phyloP scores from a whole-genome alignment of 2,888 invertebrate species.

The Caenorhabditis sulstoni region DNA sequence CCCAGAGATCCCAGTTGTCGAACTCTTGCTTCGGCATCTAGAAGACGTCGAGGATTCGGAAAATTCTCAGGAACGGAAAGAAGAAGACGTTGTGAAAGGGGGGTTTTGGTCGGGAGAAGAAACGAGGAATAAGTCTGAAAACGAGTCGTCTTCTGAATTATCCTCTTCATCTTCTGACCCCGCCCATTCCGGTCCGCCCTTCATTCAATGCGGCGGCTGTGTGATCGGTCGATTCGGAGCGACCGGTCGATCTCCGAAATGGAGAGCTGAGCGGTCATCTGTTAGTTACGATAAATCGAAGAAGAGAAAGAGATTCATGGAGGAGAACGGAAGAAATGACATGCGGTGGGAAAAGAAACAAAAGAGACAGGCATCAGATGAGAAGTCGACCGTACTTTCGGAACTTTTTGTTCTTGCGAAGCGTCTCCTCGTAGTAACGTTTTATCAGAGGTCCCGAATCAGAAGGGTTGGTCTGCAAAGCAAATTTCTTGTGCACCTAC shows the following conservation, averaged over 20 bases:
- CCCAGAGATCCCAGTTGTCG: constrained; percentile 45
- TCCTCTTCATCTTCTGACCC: background rate
- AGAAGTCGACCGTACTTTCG: constrained; percentile 44
- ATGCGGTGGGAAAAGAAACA: background rate
- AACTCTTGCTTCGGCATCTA: constrained; percentile 54
- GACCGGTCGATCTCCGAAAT: constrained; percentile 27
- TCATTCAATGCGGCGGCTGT: constrained; percentile 10
- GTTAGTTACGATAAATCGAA: constrained; percentile 18
- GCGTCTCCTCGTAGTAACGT: constrained; percentile 27
- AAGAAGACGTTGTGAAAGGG: background rate
- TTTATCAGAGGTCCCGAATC: constrained; percentile 13
- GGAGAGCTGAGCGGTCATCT: constrained; percentile 13
- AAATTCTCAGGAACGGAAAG: background rate
- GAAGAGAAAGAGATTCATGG: background rate
- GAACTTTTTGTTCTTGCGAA: constrained; percentile 31
- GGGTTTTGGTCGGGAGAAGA: background rate
- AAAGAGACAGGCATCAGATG: background rate
- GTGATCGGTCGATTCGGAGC: constrained; percentile 33
- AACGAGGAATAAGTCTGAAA: background rate
- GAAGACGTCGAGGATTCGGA: background rate
- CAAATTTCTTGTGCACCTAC: constrained; percentile 5
- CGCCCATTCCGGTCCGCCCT: constrained; percentile 6
- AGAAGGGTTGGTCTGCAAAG: constrained; percentile 18
- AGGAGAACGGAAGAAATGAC: background rate
- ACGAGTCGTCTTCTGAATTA: constrained; percentile 6